These are phyloP conservation scores for Carabus problematicus DNA, from an alignment of 2,888 invertebrate species.

Conservation along the genomic window DNA sequence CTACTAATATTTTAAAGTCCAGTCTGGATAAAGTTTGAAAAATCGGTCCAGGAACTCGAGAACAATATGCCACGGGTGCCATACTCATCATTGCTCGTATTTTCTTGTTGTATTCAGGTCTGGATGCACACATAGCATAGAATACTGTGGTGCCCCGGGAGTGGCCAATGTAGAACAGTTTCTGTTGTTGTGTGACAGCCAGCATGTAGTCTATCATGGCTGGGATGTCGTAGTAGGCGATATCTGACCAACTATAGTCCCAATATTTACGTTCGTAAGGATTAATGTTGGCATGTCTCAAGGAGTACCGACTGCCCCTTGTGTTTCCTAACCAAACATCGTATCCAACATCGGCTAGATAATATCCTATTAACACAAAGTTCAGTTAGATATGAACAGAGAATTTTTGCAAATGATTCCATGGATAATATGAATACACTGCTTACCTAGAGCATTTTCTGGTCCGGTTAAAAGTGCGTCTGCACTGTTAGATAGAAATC, in stretches of 20 bases:
- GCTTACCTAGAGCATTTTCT: slow-evolving; percentile 7
- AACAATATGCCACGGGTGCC: slow-evolving; percentile 70
- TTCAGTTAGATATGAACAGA: slow-evolving; percentile 41
- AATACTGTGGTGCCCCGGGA: slow-evolving; percentile 81
- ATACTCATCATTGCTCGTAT: slow-evolving; percentile 68
- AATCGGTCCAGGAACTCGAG: slow-evolving; percentile 66
- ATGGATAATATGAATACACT: background rate
- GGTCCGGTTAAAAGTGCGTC: slow-evolving; percentile 12
- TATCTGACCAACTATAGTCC: slow-evolving; percentile 81
- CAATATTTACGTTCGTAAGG: slow-evolving; percentile 67
- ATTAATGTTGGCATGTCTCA: slow-evolving; percentile 63
- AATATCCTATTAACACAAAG: slow-evolving; percentile 61
- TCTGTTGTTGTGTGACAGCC: slow-evolving; percentile 56
- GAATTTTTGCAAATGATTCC: background rate
- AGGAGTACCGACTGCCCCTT: slow-evolving; percentile 76
- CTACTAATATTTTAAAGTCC: background rate
- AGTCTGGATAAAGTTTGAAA: slow-evolving; percentile 65
- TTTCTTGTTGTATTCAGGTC: slow-evolving; percentile 67
- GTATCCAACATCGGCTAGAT: slow-evolving; percentile 67
- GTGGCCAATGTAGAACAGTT: slow-evolving; percentile 77
- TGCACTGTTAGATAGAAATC: slow-evolving; percentile 8
- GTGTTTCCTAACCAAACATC: slow-evolving; percentile 81
- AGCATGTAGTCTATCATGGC: slow-evolving; percentile 76
- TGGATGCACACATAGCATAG: slow-evolving; percentile 69
- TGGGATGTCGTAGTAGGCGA: slow-evolving; percentile 81